These are phyloP conservation scores for Caenorhabditis briggsae DNA, from an alignment of 1,140 invertebrate genomes.

Conservation along the genomic window DNA sequence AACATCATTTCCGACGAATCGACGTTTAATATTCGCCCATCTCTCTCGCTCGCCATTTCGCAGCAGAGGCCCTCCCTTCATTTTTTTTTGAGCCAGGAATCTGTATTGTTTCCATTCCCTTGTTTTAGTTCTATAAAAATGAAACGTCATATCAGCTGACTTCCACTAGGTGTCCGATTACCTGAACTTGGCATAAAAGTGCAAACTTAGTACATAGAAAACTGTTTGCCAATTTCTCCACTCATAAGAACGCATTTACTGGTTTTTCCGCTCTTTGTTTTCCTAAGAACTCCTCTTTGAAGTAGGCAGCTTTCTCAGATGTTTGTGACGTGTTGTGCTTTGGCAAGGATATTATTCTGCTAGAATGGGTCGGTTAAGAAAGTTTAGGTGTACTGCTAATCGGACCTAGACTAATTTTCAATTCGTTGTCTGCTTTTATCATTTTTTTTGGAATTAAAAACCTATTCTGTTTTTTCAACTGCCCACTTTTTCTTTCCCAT, in stretches of 20 bases:
- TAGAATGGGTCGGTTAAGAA: too few species aligned
- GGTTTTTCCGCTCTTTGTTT: conserved; percentile 7
- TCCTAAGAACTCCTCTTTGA: not conserved
- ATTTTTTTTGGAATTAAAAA: not conserved
- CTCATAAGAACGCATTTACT: conserved; percentile 18
- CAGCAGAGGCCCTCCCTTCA: not conserved
- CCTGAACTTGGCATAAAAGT: conserved; percentile 11
- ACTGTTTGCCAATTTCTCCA: conserved; percentile 34
- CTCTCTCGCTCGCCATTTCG: not conserved
- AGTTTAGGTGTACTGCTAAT: too few species aligned
- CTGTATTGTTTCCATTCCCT: not conserved
- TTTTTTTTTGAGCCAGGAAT: not conserved
- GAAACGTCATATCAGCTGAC: not conserved
- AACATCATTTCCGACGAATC: not conserved
- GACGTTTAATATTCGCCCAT: not conserved
- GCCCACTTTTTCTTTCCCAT: not conserved
- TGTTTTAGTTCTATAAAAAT: not conserved
- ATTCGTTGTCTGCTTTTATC: not conserved
- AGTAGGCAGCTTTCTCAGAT: too few species aligned
- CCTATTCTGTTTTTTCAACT: too few species aligned
- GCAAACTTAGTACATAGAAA: not conserved
- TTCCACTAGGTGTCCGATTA: not conserved
- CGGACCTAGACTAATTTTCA: too few species aligned
- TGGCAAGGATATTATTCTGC: too few species aligned
- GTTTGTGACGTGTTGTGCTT: too few species aligned